Base-by-base conservation (phyloP, 1,140 invertebrate genomes). In the Caenorhabditis tropicalis region DNA sequence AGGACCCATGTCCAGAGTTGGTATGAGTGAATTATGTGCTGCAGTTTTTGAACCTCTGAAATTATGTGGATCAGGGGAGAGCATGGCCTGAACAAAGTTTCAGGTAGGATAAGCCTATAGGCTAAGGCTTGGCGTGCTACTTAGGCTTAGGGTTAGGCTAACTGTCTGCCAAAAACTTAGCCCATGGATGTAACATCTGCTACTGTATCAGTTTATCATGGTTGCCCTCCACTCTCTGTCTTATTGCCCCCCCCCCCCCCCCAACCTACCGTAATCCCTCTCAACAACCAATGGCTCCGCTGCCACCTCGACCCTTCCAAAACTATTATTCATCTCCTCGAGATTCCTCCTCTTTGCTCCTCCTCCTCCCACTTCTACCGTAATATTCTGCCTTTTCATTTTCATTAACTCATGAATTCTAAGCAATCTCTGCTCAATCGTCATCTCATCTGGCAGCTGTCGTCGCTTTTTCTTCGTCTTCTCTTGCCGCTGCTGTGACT, bases 351-450 rank as follows among this genome's bases (percentile, higher is more conserved):
- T 46, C n/a, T 21, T 12, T 49, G 19, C 19, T 21, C 9, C 27
- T 58, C 9, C 27, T 58, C 24, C n/a, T 0, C 51, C 29, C 21
- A 56, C 48, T 21, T 43, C 49, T 4, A 43, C 36, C 2, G 46
- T 81, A 4, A 51, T 7, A 53, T 56, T 82, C 51, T 58, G 12
- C 12, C 33, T 2, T 82, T 43, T 82, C 81, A 19, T 36, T 39
- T 82, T 82, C 81, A 43, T 53, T 24, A 43, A 58, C 21, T 82
- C 65, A 46, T 82, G 81, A 82, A 82, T 58, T 58, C 81, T 58
- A 9, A 58, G 82, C 46, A 79, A 83, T 43, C 65, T 39, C 36
- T 74, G 65, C 36, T 74, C 65, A n/a, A 74, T 74, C 21, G 65
- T 43, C 65, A 74, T 39, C 12, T 74, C 36, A n/a, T 74, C 65